Evolutionary conservation across 2,113 vertebrate species (phyloP).

Genomic region (Leiothrix lutea): DNA sequence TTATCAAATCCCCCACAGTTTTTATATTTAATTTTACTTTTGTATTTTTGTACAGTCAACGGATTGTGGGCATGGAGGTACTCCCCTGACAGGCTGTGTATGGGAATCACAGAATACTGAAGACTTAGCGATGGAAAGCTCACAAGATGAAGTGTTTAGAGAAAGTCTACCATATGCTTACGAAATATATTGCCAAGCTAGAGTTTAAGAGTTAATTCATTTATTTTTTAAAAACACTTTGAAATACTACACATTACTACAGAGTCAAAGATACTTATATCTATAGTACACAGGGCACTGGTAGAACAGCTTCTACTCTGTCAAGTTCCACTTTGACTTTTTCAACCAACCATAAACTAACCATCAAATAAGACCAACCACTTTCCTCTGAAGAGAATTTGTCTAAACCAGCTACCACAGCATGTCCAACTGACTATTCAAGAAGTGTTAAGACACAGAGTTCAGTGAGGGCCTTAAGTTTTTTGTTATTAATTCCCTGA

Average conservation of each 20-base stretch:
- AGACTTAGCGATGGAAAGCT: not conserved
- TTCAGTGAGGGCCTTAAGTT: not conserved
- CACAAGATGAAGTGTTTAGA: not conserved
- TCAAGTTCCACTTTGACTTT: not conserved
- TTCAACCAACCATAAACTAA: not conserved
- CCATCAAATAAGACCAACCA: not conserved
- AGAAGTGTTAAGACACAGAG: not conserved
- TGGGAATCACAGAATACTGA: not conserved
- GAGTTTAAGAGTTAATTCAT: not conserved
- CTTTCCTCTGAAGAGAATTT: not conserved
- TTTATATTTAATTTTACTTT: not conserved
- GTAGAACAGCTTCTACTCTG: not conserved
- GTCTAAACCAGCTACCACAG: not conserved
- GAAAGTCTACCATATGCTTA: not conserved
- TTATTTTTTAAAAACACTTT: not conserved
- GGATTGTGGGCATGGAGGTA: not conserved
- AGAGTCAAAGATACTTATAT: not conserved
- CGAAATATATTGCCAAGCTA: not conserved
- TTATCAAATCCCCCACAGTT: not conserved
- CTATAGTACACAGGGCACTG: not conserved
- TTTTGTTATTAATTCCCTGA: not conserved
- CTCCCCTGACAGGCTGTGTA: not conserved
- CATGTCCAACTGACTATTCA: not conserved
- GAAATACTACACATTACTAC: not conserved
- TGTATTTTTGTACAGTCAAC: not conserved